Evolutionary conservation across 30 jellyfish, hydroid and myxozoan species (phyloP), one percentile per base, ranked within the genome.

Genomic region (Cassiopea andromeda): DNA sequence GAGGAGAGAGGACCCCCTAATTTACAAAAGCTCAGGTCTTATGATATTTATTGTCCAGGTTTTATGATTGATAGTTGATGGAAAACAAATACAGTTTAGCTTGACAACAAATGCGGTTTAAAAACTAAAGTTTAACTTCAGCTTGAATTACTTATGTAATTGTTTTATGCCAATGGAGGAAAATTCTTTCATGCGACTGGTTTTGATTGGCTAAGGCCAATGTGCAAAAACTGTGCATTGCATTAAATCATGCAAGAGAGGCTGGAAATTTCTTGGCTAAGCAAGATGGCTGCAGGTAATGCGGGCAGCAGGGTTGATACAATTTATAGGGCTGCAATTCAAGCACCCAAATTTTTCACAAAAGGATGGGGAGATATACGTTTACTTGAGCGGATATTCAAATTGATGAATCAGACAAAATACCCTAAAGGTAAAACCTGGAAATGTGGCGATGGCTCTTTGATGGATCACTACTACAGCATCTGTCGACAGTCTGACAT

Each of bases 311-410:
- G 84, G 76, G 93, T 86, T 8, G 95, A 88, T 54, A 14, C 81
- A 14, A 64, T 87, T 87, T 87, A 87, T 70, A 87, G 94, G 57
- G 90, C 95, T 47, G 95, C 95, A 18, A 79, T 88, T 50, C 95
- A 88, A 69, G 90, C 90, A 44, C 89, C 97, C 0, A 94, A 91
- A 82, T 94, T 94, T 83, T 94, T 90, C 73, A 58, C 97, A 15
- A 82, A 82, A 38, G 98, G 98, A 54, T 94, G 97, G 98, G 98
- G 98, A 13, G 94, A 87, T 69, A 73, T 81, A 38, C 93, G 91
- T 50, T 44, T 90, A 46, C 79, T 84, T 48, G 83, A 77, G 77
- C 87, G 91, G 8, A 71, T 94, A 1, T 77, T 90, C 69, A 49
- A 89, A 78, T 84, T 87, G 45, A 77, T 85, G 90, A 81, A 79